phyloP scores from a whole-genome alignment of 1,140 invertebrate genomes.

The Lepidurus couesii region DNA sequence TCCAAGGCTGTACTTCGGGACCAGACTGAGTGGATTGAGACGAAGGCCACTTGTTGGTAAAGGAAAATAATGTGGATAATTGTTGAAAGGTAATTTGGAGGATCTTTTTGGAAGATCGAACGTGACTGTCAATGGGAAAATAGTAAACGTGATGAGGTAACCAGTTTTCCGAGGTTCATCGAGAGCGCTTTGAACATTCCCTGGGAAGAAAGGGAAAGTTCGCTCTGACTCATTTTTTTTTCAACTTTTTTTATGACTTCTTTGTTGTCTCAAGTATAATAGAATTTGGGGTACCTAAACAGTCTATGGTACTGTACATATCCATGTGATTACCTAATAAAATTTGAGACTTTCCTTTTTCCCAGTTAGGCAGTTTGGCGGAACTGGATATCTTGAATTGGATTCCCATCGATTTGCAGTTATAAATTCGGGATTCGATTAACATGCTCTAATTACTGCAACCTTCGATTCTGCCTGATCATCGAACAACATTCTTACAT shows the following conservation, averaged over 20 bases:
- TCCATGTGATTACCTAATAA: conserved; percentile 5
- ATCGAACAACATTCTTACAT: background rate
- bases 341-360: background rate
- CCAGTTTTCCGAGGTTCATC: background rate
- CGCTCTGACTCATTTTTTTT: background rate
- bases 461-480: background rate
- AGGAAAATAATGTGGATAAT: background rate
- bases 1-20: background rate
- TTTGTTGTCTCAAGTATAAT: conserved; percentile 10
- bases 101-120: conserved; percentile 9
- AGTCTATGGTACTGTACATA: background rate
- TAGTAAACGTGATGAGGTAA: background rate
- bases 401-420: background rate
- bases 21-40: background rate
- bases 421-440: background rate
- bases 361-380: background rate
- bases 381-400: background rate
- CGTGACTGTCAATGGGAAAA: conserved; percentile 18
- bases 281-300: background rate
- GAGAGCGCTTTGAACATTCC: background rate
- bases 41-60: background rate
- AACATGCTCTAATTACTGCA: background rate
- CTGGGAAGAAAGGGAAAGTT: conserved; percentile 11
- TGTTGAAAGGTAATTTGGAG: background rate
- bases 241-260: background rate